phyloP scores from a whole-genome alignment of 1,140 invertebrate species.

The Papilio glaucus region DNA sequence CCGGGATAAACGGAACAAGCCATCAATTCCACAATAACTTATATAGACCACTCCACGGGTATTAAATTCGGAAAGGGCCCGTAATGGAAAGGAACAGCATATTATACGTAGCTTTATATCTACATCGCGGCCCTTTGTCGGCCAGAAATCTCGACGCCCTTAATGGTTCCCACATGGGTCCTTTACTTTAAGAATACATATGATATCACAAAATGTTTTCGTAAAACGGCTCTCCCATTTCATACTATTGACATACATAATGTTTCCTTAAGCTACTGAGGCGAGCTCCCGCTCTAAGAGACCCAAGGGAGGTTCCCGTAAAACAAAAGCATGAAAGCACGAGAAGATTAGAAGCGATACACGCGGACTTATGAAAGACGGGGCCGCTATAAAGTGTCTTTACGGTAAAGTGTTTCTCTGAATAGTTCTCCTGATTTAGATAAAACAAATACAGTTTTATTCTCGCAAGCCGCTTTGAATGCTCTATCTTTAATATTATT shows the following conservation, averaged over 20 bases:
- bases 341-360: constrained; percentile 58
- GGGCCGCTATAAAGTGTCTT: constrained; percentile 43
- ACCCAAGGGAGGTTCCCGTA: constrained; percentile 52
- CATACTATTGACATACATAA: constrained; percentile 67
- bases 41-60: constrained; percentile 20
- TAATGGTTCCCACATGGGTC: constrained; percentile 61
- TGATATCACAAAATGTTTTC: constrained; percentile 65
- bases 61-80: constrained; percentile 31
- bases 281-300: constrained; percentile 37
- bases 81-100: constrained; percentile 34
- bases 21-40: constrained; percentile 29
- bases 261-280: constrained; percentile 49
- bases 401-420: constrained; percentile 41
- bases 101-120: constrained; percentile 36
- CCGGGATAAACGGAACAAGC: constrained; percentile 23
- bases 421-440: constrained; percentile 36
- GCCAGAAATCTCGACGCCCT: constrained; percentile 57
- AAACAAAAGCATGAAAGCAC: constrained; percentile 56
- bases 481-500: constrained; percentile 10
- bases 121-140: constrained; percentile 39
- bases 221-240: constrained; percentile 61
- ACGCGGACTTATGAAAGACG: constrained; percentile 47
- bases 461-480: neutral
- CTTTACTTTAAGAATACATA: constrained; percentile 61
- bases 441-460: constrained; percentile 20